These are phyloP conservation scores for Augochlora pura DNA, from an alignment of 1,140 invertebrate species.

Conservation along the genomic window DNA sequence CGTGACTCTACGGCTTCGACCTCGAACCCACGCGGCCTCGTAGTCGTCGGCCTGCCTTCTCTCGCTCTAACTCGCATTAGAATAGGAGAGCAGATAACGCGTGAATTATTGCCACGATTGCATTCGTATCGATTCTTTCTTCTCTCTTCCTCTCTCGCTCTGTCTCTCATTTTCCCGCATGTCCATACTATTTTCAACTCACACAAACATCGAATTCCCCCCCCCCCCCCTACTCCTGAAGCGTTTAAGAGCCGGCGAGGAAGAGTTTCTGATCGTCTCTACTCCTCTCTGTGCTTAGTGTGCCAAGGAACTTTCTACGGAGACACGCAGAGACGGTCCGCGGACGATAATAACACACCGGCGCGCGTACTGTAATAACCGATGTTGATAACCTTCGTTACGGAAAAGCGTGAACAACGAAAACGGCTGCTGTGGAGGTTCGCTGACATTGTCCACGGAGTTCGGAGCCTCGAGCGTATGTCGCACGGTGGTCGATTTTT, in stretches of 20 bases:
- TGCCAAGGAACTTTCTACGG: conserved; percentile 19
- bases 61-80: conserved; percentile 32
- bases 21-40: conserved; percentile 63
- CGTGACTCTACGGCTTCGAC: conserved; percentile 63
- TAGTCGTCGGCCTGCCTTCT: conserved; percentile 36
- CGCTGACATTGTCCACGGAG: conserved; percentile 2
- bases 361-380: conserved; percentile 16
- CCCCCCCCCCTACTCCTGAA: too few species aligned
- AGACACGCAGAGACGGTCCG: background rate
- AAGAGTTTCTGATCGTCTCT: background rate
- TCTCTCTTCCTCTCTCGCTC: background rate
- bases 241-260: background rate
- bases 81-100: conserved; percentile 33
- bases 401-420: conserved; percentile 8
- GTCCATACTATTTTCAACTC: background rate
- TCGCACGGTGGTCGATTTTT: too few species aligned
- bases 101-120: conserved; percentile 45
- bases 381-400: conserved; percentile 22
- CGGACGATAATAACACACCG: conserved; percentile 14
- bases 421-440: background rate
- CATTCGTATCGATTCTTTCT: conserved; percentile 18
- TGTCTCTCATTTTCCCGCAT: background rate
- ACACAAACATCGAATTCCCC: too few species aligned
- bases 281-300: background rate
- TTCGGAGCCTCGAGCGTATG: background rate